phyloP scores from a whole-genome alignment of 2,797 vertebrate species.

The Podarcis lilfordi region DNA sequence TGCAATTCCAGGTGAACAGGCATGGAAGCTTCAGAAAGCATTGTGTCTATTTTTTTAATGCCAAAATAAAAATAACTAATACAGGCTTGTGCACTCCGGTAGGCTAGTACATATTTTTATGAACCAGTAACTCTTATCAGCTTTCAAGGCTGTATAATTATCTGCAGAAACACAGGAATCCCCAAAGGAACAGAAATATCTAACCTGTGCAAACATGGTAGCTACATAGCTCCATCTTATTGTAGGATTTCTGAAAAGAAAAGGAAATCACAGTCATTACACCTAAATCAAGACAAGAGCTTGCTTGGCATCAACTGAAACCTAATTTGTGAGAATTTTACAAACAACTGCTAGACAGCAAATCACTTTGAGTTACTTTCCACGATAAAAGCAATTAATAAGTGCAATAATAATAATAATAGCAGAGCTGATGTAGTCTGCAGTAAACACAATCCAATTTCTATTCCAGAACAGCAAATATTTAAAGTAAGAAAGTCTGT shows the following conservation, averaged over 20 bases:
- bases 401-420: no score
- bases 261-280: not conserved
- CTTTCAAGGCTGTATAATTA: not conserved
- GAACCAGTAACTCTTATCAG: not conserved
- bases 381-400: no score
- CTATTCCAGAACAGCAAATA: not conserved
- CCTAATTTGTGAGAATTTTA: not conserved
- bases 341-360: not conserved
- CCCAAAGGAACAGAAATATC: slow-evolving; percentile 6
- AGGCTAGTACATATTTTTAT: not conserved
- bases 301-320: not conserved
- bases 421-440: no score
- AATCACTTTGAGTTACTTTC: no score
- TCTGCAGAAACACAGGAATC: not conserved
- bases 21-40: not conserved
- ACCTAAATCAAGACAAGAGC: not conserved
- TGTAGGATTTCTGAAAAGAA: slow-evolving; percentile 83
- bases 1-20: not conserved
- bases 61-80: not conserved
- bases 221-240: slow-evolving; percentile 94
- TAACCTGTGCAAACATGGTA: slow-evolving; percentile 92
- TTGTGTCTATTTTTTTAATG: not conserved
- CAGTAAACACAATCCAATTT: not conserved
- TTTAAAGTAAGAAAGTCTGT: not conserved
- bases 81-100: not conserved